phyloP scores from a whole-genome alignment of 2,113 vertebrate species.

The Sander lucioperca region DNA sequence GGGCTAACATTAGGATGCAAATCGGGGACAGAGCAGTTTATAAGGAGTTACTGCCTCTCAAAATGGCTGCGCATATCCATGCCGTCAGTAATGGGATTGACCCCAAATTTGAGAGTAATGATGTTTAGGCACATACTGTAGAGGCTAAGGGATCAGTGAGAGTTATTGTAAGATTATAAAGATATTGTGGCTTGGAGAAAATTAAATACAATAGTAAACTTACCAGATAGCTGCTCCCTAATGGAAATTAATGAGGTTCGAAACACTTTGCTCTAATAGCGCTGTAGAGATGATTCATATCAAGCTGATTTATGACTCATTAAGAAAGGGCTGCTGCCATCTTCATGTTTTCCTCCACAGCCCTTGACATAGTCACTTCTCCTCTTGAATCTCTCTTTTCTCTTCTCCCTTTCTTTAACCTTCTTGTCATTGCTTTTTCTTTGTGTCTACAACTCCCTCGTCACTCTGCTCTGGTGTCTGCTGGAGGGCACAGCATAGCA shows the following conservation, averaged over 20 bases:
- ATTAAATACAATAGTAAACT: conserved; percentile 59
- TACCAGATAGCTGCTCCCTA: conserved; percentile 57
- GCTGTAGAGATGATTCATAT: conserved; percentile 72
- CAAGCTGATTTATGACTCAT: conserved; percentile 76
- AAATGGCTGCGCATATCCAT: not conserved
- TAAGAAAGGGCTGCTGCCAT: conserved; percentile 62
- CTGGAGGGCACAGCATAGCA: conserved; percentile 6
- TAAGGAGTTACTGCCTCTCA: not conserved
- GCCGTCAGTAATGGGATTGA: conserved; percentile 7
- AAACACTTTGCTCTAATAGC: conserved; percentile 75
- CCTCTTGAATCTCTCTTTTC: conserved; percentile 7
- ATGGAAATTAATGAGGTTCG: conserved; percentile 78
- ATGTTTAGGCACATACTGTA: conserved; percentile 4
- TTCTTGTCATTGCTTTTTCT: conserved; percentile 24
- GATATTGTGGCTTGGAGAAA: conserved; percentile 34
- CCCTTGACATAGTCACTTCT: conserved; percentile 53
- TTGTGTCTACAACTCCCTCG: conserved; percentile 12
- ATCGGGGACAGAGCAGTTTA: not conserved
- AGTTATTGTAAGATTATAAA: conserved; percentile 46
- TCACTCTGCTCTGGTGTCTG: conserved; percentile 24
- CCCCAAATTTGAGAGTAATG: conserved; percentile 3
- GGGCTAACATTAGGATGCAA: not conserved
- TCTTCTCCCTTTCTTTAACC: conserved; percentile 11
- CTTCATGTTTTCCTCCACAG: conserved; percentile 56
- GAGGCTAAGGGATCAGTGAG: conserved; percentile 7